A percentile compares a stretch with the other conserved stretches of the same genome.
These are phyloP conservation scores for Gavia stellata DNA, from an alignment of 2,113 vertebrate species.

Conservation along the genomic window DNA sequence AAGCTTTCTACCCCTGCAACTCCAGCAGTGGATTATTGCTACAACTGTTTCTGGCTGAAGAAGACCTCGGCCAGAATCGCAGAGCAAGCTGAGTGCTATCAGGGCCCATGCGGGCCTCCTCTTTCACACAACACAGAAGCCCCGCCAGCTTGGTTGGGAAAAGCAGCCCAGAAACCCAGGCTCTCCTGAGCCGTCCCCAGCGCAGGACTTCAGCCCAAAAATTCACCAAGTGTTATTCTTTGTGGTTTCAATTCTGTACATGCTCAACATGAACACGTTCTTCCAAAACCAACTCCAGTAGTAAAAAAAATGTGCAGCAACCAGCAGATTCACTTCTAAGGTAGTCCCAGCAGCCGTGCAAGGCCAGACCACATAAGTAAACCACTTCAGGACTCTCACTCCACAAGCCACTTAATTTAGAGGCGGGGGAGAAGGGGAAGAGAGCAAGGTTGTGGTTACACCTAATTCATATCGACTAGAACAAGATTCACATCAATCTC, in stretches of 20 bases:
- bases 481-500: neutral
- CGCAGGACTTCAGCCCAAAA: neutral
- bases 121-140: neutral
- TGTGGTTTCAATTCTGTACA: neutral
- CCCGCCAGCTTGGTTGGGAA: neutral
- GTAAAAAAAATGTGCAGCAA: neutral
- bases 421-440: neutral
- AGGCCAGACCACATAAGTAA: neutral
- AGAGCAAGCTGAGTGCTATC: neutral
- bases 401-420: neutral
- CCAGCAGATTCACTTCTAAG: neutral
- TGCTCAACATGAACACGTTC: neutral
- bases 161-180: neutral
- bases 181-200: neutral
- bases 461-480: neutral
- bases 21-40: neutral
- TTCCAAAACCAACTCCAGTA: constrained; percentile 16
- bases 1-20: neutral
- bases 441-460: neutral
- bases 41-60: neutral
- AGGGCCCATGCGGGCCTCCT: neutral
- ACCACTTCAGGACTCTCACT: neutral
- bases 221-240: neutral
- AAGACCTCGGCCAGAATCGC: neutral
- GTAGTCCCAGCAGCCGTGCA: neutral